Percentiles rank a stretch among this genome's conserved stretches.
These are phyloP conservation scores for Ennomos fuscantarius DNA, from an alignment of 2,888 invertebrate species.

Conservation along the genomic window DNA sequence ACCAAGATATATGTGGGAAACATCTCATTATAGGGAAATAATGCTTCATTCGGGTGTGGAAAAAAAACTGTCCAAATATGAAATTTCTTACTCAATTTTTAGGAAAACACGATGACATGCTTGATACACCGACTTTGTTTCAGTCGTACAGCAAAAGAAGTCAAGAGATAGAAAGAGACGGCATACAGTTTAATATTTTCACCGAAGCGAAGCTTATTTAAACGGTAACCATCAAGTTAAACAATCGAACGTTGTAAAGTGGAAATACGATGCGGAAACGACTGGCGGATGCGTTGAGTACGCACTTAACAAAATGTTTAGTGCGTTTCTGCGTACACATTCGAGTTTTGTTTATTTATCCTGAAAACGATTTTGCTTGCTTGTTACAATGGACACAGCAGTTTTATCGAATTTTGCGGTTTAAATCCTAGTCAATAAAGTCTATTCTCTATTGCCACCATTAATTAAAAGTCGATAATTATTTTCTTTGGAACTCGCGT, in stretches of 20 bases:
- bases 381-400: background rate
- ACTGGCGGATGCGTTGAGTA: slow-evolving; percentile 30
- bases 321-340: slow-evolving; percentile 16
- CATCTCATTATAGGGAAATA: no score
- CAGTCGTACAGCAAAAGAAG: no score
- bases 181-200: background rate
- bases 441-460: background rate
- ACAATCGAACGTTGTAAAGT: slow-evolving; percentile 27
- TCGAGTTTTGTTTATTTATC: slow-evolving; percentile 9
- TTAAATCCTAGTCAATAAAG: background rate
- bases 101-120: no score
- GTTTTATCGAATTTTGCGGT: no score
- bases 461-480: no score
- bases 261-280: slow-evolving; percentile 32
- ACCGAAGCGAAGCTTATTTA: slow-evolving; percentile 11
- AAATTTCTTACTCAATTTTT: no score
- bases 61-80: no score
- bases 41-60: no score
- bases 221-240: slow-evolving; percentile 7
- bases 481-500: no score
- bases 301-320: slow-evolving; percentile 27
- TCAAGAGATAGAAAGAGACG: no score
- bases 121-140: no score
- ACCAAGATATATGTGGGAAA: no score
- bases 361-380: background rate